Base-by-base conservation (phyloP, 1,140 invertebrate species). In the Micrasema longulum region DNA sequence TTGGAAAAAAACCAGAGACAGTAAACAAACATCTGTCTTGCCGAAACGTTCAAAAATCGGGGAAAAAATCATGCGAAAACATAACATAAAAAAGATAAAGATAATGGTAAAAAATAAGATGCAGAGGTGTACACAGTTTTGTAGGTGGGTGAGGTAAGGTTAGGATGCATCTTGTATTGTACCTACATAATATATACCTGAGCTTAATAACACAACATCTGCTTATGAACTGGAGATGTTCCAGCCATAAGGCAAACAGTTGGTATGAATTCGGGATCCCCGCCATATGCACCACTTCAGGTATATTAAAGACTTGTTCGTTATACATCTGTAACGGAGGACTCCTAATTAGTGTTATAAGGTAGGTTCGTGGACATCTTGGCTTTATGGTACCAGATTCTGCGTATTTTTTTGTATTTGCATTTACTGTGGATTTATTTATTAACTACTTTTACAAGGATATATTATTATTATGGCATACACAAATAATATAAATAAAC, bases 41-140 rank as follows among this genome's bases (percentile, higher is more conserved):
- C 55, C 35, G 55, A 60, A 60, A 60, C 18, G 35, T 41, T 14
- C 20, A 31, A 60, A 60, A 18, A 20, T 5, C 12, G 3, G 4
- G 6, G 14, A 50, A 50, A 52, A 60, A 41, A 60, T 20, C 55
- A 23, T 60, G 55, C 55, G 55, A 60, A 60, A 60, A 60, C 55
- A 60, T 11, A 60, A 31, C 55, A n/a, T 18, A 41, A 60, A 60
- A 60, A 60, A 60, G 35, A 41, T 10, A 38, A 16, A 38, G 55
- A 41, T 38, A 38, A 60, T 41, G 35, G 20, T 60, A 41, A 60
- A 60, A 60, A 60, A 60, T 41, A 60, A 60, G 55, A 60, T 60
- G 35, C 36, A 38, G 23, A 38, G 14, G 53, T 60, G 55, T 14
- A 60, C 7, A 31, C 7, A 31, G 3, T 31, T 4, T 31, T 2